A percentile compares a stretch with the other conserved stretches of the same genome.
phyloP scores from a whole-genome alignment of 1,140 invertebrate species.

The Ephestia elutella region DNA sequence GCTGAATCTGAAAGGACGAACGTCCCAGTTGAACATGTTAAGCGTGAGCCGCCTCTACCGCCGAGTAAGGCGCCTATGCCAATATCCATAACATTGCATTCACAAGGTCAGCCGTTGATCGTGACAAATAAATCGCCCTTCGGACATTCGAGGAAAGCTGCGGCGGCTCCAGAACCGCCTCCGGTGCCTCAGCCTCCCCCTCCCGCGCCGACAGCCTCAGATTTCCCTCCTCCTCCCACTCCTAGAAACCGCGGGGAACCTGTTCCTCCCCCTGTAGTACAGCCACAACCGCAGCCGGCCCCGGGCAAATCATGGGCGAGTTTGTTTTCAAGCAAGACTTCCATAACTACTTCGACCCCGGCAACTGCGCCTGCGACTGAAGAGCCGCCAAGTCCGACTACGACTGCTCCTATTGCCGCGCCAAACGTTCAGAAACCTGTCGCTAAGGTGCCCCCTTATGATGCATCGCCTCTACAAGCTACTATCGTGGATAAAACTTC shows the following conservation, averaged over 20 bases:
- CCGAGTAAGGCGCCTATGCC: constrained; percentile 62
- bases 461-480: constrained; percentile 64
- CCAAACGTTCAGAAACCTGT: constrained; percentile 72
- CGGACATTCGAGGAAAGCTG: constrained; percentile 56
- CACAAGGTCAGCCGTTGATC: constrained; percentile 58
- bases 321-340: constrained; percentile 59
- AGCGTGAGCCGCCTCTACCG: constrained; percentile 54
- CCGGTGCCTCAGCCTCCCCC: constrained; percentile 55
- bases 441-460: constrained; percentile 76
- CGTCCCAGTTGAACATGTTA: constrained; percentile 32
- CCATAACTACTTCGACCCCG: constrained; percentile 25
- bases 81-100: constrained; percentile 55
- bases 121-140: constrained; percentile 68
- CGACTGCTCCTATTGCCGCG: constrained; percentile 32
- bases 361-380: constrained; percentile 30
- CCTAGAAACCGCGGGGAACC: constrained; percentile 60
- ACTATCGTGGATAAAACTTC: constrained; percentile 42
- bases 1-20: constrained; percentile 35
- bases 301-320: constrained; percentile 70
- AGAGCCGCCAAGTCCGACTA: constrained; percentile 52
- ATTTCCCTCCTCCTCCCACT: constrained; percentile 69
- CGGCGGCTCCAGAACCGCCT: constrained; percentile 42
- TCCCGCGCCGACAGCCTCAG: constrained; percentile 65
- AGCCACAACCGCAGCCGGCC: constrained; percentile 51
- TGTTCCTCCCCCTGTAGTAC: constrained; percentile 37